Evolutionary conservation across 1,140 invertebrate genomes (phyloP).

Genomic region (Brachystomella parvula): DNA sequence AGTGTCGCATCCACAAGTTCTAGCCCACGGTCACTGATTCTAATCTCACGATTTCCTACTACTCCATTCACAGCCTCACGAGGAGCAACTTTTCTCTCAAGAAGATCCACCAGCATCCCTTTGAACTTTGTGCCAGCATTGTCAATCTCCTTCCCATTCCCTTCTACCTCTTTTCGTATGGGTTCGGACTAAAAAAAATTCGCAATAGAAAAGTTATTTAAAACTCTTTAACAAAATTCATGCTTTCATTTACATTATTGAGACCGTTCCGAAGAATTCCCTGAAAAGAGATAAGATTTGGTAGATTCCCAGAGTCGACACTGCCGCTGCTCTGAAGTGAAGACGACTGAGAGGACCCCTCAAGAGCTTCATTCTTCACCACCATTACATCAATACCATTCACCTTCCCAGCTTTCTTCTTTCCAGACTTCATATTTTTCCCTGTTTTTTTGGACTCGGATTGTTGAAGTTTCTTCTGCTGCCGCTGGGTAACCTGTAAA

Average conservation of each 20-base stretch:
- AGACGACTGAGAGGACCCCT: slow-evolving; percentile 32
- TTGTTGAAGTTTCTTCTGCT: slow-evolving; percentile 43
- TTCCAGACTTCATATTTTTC: slow-evolving; percentile 41
- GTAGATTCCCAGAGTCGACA: neutral
- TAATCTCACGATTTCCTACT: slow-evolving; percentile 50
- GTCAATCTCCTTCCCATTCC: neutral
- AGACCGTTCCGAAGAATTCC: slow-evolving; percentile 25
- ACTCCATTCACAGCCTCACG: slow-evolving; percentile 52
- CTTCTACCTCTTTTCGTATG: neutral
- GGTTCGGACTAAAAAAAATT: neutral
- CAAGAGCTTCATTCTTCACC: slow-evolving; percentile 15
- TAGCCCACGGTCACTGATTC: slow-evolving; percentile 53
- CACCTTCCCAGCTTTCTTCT: slow-evolving; percentile 33
- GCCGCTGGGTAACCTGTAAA: slow-evolving; percentile 29
- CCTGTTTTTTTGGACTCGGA: slow-evolving; percentile 23
- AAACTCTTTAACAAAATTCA: no score
- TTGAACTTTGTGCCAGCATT: slow-evolving; percentile 40
- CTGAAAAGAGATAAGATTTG: slow-evolving; percentile 25
- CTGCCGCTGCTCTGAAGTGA: slow-evolving; percentile 29
- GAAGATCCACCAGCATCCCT: slow-evolving; percentile 57
- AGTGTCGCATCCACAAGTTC: slow-evolving; percentile 50
- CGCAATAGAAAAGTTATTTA: no score
- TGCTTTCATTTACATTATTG: neutral
- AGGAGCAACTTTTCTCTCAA: slow-evolving; percentile 57
- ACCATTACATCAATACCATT: slow-evolving; percentile 30